Evolutionary conservation across 2,888 invertebrate species (phyloP).

Genomic region (Timema podura): DNA sequence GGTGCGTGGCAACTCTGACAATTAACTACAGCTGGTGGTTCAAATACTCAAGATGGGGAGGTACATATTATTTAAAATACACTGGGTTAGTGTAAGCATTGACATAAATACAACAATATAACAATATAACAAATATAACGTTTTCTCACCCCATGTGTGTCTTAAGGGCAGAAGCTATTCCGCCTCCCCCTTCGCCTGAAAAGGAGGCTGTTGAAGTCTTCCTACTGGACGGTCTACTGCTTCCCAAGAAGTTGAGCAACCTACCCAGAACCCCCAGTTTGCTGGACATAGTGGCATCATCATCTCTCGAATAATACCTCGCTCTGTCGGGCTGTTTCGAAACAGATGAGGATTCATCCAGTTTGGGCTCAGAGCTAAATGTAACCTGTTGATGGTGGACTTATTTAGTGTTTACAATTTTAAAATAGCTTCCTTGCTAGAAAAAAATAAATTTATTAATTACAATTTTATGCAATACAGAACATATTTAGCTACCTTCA

Average conservation of each 20-base stretch:
- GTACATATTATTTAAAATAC: no score
- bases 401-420: no score
- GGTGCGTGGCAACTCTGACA: no score
- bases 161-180: conserved; percentile 65
- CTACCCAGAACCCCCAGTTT: conserved; percentile 43
- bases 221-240: conserved; percentile 58
- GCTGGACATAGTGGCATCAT: conserved; percentile 13
- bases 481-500: no score
- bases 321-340: conserved; percentile 18
- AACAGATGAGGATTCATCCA: conserved; percentile 47
- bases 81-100: no score
- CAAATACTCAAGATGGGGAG: no score
- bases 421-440: no score
- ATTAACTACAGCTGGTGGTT: no score
- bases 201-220: conserved; percentile 65
- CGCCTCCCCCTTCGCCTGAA: conserved; percentile 42
- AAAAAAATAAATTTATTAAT: no score
- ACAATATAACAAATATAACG: no score
- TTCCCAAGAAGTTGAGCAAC: conserved; percentile 54
- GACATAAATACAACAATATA: no score
- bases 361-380: conserved; percentile 62
- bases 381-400: conserved; percentile 46
- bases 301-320: not conserved
- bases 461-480: no score
- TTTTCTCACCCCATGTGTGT: conserved; percentile 57